Conservation (phyloP, 2,113 vertebrate genomes). For the Lasiurus cinereus region DNA sequence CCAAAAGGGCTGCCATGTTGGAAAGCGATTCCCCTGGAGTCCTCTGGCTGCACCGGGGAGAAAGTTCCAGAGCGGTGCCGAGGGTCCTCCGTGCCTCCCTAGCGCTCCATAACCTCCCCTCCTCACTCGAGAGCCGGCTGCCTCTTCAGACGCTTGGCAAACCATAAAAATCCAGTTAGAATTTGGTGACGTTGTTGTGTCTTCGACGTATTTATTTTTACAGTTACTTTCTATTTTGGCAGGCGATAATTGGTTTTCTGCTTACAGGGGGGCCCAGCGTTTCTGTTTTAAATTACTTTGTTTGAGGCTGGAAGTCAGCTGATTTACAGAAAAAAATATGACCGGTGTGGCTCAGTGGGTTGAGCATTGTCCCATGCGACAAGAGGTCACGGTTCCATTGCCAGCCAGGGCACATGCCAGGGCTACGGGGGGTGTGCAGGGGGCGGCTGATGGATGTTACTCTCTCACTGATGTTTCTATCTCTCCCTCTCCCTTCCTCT, state of each 20-base stretch:
- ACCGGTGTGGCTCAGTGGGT: background rate
- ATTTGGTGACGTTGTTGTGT: background rate
- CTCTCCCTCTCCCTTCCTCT: too few species aligned
- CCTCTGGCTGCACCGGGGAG: background rate
- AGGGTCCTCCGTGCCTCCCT: background rate
- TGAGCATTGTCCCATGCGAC: too few species aligned
- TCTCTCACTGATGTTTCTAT: too few species aligned
- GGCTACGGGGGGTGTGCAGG: too few species aligned
- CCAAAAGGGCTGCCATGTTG: fast-evolving
- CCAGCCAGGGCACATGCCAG: too few species aligned
- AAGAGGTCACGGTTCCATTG: too few species aligned
- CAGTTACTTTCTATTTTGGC: constrained; percentile 1
- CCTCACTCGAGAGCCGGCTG: fast-evolving
- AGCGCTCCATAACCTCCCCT: background rate
- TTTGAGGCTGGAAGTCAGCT: background rate
- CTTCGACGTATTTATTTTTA: background rate
- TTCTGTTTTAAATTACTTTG: constrained; percentile 41
- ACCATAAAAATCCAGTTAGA: background rate
- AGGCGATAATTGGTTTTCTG: background rate
- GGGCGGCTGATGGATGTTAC: too few species aligned
- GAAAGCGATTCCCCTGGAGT: background rate
- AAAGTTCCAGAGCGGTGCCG: background rate
- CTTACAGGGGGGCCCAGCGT: background rate
- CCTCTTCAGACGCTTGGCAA: background rate
- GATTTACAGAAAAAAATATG: background rate